Percentiles rank a stretch among this genome's conserved stretches.
phyloP scores from a whole-genome alignment of 1,140 invertebrate genomes.

The Saccostrea echinata region DNA sequence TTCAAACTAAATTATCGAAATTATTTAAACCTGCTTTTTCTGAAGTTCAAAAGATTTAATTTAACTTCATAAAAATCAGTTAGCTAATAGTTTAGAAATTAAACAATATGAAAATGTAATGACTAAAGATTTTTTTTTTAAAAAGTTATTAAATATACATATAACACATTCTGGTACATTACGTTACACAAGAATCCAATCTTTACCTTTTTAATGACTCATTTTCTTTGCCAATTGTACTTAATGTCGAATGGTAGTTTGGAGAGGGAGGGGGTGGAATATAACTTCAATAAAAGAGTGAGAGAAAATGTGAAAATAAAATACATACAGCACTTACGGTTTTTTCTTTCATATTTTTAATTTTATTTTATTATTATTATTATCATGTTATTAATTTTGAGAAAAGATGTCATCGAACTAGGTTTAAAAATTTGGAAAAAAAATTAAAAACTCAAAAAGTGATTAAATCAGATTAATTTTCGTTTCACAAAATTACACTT shows the following conservation, averaged over 20 bases:
- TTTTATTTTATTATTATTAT: background rate
- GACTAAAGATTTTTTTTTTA: background rate
- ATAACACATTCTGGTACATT: too few species aligned
- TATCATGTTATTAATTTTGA: too few species aligned
- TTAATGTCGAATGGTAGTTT: background rate
- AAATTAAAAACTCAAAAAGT: too few species aligned
- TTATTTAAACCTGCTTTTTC: background rate
- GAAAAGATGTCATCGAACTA: too few species aligned
- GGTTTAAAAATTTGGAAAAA: too few species aligned
- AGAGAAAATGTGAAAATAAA: background rate
- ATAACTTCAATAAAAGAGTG: slow-evolving; percentile 11
- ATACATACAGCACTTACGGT: background rate
- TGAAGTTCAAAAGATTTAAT: slow-evolving; percentile 23
- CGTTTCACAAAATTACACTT: background rate
- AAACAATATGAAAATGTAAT: slow-evolving; percentile 9
- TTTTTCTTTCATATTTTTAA: background rate
- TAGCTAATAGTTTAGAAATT: background rate
- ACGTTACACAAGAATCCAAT: too few species aligned
- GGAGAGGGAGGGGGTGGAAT: background rate
- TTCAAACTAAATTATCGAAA: slow-evolving; percentile 35
- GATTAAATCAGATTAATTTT: too few species aligned
- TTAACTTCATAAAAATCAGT: slow-evolving; percentile 36
- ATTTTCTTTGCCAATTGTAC: background rate
- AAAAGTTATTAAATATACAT: too few species aligned
- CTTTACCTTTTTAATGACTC: too few species aligned